Percentiles rank a stretch among this genome's conserved stretches.
Conservation (phyloP, 1,140 invertebrate genomes). For the Octopus sinensis region DNA sequence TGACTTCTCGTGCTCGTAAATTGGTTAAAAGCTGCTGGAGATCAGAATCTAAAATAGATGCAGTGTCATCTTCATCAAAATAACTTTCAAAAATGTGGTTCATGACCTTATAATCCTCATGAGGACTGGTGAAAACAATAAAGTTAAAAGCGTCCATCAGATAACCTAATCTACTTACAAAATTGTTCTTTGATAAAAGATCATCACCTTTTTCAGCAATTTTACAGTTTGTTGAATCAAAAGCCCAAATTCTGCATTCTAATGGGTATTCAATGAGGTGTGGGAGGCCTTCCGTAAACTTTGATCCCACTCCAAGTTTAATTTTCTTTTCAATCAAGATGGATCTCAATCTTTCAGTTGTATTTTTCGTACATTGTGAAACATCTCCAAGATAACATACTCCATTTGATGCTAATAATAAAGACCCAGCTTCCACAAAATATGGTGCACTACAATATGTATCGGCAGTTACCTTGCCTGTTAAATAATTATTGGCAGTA, state of each 20-base stretch:
- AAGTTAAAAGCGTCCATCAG: not conserved
- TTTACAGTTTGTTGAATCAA: not conserved
- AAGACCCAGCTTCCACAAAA: conserved; percentile 1
- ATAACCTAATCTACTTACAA: not conserved
- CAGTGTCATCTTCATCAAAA: not conserved
- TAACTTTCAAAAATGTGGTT: not conserved
- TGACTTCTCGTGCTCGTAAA: not conserved
- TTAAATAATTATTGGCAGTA: not conserved
- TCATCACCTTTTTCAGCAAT: not conserved
- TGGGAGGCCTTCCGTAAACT: not conserved
- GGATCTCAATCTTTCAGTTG: not conserved
- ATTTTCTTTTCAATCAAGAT: not conserved
- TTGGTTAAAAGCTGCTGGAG: not conserved
- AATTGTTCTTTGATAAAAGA: not conserved
- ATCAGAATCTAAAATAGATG: not conserved
- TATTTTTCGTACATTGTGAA: not conserved
- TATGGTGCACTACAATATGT: not conserved
- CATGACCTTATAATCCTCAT: not conserved
- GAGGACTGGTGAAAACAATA: not conserved
- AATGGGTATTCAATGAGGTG: not conserved
- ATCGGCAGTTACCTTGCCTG: not conserved
- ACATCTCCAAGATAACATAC: not conserved
- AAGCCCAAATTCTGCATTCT: not conserved
- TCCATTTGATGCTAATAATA: not conserved
- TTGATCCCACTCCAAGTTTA: not conserved